Percentiles rank a stretch among this genome's conserved stretches.
Evolutionary conservation across 2,797 vertebrate genomes (phyloP).

Genomic region (Schizopygopsis pylzovi): DNA sequence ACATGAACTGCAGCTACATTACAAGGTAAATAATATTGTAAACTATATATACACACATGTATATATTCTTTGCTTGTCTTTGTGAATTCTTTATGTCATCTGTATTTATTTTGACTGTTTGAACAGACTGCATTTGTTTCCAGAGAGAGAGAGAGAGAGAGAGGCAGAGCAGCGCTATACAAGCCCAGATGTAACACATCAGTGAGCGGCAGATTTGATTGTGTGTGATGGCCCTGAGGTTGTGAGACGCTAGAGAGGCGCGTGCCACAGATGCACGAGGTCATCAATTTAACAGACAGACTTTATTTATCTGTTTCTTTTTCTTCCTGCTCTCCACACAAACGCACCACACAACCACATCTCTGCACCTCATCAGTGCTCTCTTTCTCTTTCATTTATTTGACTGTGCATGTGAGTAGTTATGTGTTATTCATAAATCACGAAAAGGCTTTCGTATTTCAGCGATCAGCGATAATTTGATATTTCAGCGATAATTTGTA

Average conservation of each 20-base stretch:
- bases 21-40: slow-evolving; percentile 23
- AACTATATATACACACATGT: background rate
- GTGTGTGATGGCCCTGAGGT: slow-evolving; percentile 26
- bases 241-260: slow-evolving; percentile 2
- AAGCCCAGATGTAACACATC: slow-evolving; percentile 31
- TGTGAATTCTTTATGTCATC: slow-evolving; percentile 9
- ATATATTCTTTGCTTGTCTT: slow-evolving; percentile 6
- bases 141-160: background rate
- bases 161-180: background rate
- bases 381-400: background rate
- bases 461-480: slow-evolving; percentile 65
- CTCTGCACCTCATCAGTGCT: background rate
- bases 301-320: slow-evolving; percentile 20
- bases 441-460: slow-evolving; percentile 80
- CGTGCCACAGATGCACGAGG: slow-evolving; percentile 4
- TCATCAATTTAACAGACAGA: slow-evolving; percentile 23
- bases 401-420: slow-evolving; percentile 32
- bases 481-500: too few species aligned
- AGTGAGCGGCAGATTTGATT: slow-evolving; percentile 19
- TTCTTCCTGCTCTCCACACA: background rate
- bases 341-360: background rate
- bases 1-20: slow-evolving; percentile 19
- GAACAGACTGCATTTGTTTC: background rate
- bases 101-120: slow-evolving; percentile 24
- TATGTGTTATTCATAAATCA: slow-evolving; percentile 79